phyloP scores from a whole-genome alignment of 2,113 vertebrate species.

The Heterotis niloticus region DNA sequence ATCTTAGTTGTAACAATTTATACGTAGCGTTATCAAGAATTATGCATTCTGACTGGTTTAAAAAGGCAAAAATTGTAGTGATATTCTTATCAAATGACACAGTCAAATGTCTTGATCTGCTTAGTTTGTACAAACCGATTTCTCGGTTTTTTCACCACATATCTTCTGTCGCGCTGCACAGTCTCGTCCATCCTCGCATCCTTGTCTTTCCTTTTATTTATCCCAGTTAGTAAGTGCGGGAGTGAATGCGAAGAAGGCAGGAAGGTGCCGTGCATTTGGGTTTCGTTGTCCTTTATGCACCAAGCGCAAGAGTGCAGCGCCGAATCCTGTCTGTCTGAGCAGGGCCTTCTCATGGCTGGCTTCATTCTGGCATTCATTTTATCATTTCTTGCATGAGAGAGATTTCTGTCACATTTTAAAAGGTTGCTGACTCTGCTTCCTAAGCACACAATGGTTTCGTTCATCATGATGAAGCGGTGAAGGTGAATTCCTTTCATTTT shows the following conservation, averaged over 20 bases:
- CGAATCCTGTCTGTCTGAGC: slow-evolving; percentile 7
- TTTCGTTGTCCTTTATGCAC: neutral
- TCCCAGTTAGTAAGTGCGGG: neutral
- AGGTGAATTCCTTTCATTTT: slow-evolving; percentile 25
- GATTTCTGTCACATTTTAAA: slow-evolving; percentile 10
- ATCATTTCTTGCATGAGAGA: slow-evolving; percentile 17
- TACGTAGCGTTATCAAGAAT: too few species aligned
- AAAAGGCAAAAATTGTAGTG: too few species aligned
- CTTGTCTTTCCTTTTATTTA: neutral
- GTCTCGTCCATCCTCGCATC: too few species aligned
- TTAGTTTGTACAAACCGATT: too few species aligned
- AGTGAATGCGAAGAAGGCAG: neutral
- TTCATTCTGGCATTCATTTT: slow-evolving; percentile 13
- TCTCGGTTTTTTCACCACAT: too few species aligned
- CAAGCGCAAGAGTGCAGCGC: neutral
- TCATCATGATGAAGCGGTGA: slow-evolving; percentile 12
- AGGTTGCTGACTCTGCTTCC: neutral
- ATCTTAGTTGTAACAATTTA: too few species aligned
- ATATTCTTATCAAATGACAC: too few species aligned
- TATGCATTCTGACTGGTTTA: too few species aligned
- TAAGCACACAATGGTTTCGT: slow-evolving; percentile 12
- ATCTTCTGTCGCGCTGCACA: too few species aligned
- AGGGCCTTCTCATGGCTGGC: slow-evolving; percentile 4
- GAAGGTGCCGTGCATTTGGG: neutral
- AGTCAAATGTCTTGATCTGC: too few species aligned